These are phyloP conservation scores for Melozone crissalis DNA, from an alignment of 2,113 vertebrate species.

Conservation along the genomic window DNA sequence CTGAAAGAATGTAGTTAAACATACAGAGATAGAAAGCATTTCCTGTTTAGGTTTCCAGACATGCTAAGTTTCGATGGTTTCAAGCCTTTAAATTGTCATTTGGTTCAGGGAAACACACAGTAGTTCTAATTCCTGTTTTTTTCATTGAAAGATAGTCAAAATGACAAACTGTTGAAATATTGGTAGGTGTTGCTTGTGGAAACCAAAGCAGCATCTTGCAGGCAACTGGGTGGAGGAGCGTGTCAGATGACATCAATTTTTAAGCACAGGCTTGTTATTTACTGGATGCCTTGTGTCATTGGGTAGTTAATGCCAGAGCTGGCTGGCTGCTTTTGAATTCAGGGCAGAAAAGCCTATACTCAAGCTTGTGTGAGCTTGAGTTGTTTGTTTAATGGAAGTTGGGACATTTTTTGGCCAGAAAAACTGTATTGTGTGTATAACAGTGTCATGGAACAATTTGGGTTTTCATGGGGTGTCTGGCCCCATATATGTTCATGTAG, in stretches of 20 bases:
- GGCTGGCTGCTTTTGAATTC: neutral
- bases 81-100: neutral
- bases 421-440: neutral
- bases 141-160: neutral
- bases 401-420: accelerated
- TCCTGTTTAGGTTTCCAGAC: no score
- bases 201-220: neutral
- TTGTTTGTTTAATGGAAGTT: neutral
- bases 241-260: neutral
- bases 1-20: neutral
- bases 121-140: neutral
- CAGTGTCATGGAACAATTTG: neutral
- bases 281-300: neutral
- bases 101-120: neutral
- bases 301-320: accelerated
- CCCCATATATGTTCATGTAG: no score
- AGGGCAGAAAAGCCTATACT: neutral
- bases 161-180: neutral
- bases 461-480: neutral
- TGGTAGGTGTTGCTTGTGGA: neutral
- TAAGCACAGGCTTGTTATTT: neutral
- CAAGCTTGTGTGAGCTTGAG: neutral
- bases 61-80: neutral
- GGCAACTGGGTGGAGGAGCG: neutral
- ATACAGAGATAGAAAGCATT: neutral